phyloP scores from a whole-genome alignment of 2,888 invertebrate species.

The Hyles lineata region DNA sequence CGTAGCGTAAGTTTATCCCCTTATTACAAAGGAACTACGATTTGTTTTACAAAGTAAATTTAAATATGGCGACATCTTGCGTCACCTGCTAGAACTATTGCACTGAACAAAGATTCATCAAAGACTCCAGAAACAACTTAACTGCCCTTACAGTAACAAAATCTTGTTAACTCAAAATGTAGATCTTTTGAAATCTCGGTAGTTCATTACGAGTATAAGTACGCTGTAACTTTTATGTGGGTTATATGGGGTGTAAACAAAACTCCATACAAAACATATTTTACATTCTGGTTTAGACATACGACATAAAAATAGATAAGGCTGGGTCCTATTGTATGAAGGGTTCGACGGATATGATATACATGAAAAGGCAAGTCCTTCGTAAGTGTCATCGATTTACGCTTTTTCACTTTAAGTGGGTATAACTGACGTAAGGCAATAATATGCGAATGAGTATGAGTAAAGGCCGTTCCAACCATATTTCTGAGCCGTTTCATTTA shows the following conservation, averaged over 20 bases:
- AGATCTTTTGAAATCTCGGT: constrained; percentile 7
- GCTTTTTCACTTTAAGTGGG: constrained; percentile 16
- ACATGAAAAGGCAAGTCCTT: constrained; percentile 13
- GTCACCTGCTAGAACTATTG: not conserved
- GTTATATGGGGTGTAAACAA: constrained; percentile 9
- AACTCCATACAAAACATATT: constrained; percentile 11
- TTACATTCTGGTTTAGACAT: not conserved
- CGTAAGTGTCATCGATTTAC: not conserved
- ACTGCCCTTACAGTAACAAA: not conserved
- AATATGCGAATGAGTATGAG: not conserved
- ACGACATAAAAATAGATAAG: constrained; percentile 21
- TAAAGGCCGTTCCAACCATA: not conserved
- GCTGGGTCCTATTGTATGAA: constrained; percentile 18
- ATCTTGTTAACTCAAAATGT: not conserved
- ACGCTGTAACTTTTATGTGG: not conserved
- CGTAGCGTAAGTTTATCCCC: no score
- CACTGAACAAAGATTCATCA: not conserved
- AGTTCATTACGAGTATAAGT: constrained; percentile 13
- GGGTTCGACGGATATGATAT: constrained; percentile 8
- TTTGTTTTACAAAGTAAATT: not conserved
- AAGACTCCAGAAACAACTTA: not conserved
- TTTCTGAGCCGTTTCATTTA: no score
- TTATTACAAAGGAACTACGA: not conserved
- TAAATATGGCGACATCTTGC: not conserved
- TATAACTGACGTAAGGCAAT: not conserved